Evolutionary conservation across 1,140 invertebrate genomes (phyloP), one percentile per base, ranked within the genome.

Genomic region (Araneus ventricosus): DNA sequence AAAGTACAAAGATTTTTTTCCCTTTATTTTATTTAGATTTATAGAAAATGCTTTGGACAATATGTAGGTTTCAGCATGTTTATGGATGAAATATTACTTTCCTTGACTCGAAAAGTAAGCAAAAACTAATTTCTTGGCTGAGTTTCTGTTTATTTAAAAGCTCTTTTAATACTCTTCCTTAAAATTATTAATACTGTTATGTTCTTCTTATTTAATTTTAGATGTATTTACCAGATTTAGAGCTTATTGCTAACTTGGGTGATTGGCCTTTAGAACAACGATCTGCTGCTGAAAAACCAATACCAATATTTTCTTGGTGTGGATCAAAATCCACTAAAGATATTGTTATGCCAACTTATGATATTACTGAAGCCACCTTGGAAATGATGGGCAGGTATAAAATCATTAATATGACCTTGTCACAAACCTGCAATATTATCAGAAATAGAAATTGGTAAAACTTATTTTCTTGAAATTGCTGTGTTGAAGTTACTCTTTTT

Each of bases 31-130:
- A n/a, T 59, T 57, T 67, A 94, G 82, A 61, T 94, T 94, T 98
- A 98, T 95, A 96, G 98, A 94, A 97, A 97, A 94, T 99, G 98
- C 95, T 98, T 98, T 96, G 99, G 99, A 34, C 97, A 99, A 96
- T 97, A 99, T 96, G 97, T 98, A n/a, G 98, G 98, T 22, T 99
- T 99, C 95, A 98, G 98, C 95, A 98, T 99, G 97, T 99, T 99
- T 96, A 97, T 98, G 95, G 99, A 99, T 96, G 97, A 97, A 85
- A 97, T 99, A 93, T 96, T 99, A 30, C 95, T 98, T 41, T 99
- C 98, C 0, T 95, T 99, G 24, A 95, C 97, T 20, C 96, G 98
- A 94, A 99, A 99, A 96, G 97, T 97, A n/a, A 93, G 70, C 39
- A 39, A 39, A 67, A 8, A 20, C 3, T 57, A 57, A 52, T 90